Conservation (phyloP, 2,797 vertebrate species). For the Dallia pectoralis region DNA sequence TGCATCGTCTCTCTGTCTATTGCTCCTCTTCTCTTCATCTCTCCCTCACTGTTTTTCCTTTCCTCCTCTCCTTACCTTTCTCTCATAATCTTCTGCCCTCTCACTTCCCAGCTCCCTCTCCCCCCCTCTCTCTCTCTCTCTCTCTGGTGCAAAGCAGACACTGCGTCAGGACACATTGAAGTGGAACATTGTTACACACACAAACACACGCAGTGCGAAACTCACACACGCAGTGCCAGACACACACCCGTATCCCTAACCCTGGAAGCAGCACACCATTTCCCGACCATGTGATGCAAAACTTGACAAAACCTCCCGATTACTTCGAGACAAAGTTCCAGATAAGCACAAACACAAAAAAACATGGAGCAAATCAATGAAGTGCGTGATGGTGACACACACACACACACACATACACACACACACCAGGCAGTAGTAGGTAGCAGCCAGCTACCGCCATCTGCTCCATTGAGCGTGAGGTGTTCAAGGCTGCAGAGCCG, state of each 20-base stretch:
- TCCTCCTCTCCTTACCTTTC: constrained; percentile 24
- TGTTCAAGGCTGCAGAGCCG: constrained; percentile 42
- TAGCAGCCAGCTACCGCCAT: constrained; percentile 50
- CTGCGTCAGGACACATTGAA: constrained; percentile 35
- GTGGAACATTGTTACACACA: constrained; percentile 14
- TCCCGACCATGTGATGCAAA: constrained; percentile 2
- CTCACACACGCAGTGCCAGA: constrained; percentile 12
- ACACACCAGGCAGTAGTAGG: constrained; percentile 37
- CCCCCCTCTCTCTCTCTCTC: constrained; percentile 34
- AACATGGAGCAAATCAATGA: constrained; percentile 2
- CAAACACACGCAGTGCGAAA: not conserved
- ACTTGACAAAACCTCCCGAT: not conserved
- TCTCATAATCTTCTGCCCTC: too few relatives aligned
- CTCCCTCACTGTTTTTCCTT: not conserved
- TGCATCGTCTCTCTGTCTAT: not conserved
- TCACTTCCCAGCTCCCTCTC: constrained; percentile 29
- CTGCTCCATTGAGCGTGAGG: constrained; percentile 66
- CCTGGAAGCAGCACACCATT: not conserved
- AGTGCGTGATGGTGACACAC: not conserved
- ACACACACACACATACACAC: not conserved
- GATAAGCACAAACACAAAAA: constrained; percentile 4
- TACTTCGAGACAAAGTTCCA: not conserved
- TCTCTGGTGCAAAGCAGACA: constrained; percentile 25
- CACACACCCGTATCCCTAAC: constrained; percentile 7
- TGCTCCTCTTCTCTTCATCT: too few relatives aligned